Evolutionary conservation across 2,113 vertebrate species (phyloP).

Genomic region (Macquaria australasica): DNA sequence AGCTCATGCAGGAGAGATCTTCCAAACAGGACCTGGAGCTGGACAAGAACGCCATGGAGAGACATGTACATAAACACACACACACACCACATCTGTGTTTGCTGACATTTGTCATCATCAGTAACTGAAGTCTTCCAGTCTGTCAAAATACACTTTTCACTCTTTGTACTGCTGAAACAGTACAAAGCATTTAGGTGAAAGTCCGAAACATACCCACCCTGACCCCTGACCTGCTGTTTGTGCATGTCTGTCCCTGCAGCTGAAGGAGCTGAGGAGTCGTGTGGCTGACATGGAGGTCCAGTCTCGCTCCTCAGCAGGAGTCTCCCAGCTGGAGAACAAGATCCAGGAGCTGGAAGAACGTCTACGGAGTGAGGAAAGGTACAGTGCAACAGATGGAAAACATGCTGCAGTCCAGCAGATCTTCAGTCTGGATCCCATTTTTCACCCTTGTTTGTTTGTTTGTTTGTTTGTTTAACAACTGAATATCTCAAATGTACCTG

Average conservation of each 20-base stretch:
- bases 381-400: background rate
- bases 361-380: constrained; percentile 92
- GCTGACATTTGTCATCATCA: background rate
- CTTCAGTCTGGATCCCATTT: background rate
- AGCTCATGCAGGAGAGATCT: constrained; percentile 94
- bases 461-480: background rate
- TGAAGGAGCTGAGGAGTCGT: constrained; percentile 92
- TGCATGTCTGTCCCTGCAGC: constrained; percentile 75
- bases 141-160: background rate
- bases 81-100: background rate
- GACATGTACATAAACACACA: constrained; percentile 86
- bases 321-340: constrained; percentile 90
- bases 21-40: constrained; percentile 95
- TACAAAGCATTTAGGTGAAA: background rate
- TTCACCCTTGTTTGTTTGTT: background rate
- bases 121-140: background rate
- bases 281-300: constrained; percentile 90
- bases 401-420: background rate
- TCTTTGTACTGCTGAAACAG: background rate
- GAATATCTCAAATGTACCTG: background rate
- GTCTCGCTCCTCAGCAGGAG: constrained; percentile 85
- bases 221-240: constrained; percentile 5
- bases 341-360: constrained; percentile 91
- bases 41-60: constrained; percentile 94
- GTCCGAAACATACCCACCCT: background rate